Evolutionary conservation across 2,797 vertebrate genomes (phyloP), one percentile per base, ranked within the genome.

Genomic region (Parotocinclus haroldoi): DNA sequence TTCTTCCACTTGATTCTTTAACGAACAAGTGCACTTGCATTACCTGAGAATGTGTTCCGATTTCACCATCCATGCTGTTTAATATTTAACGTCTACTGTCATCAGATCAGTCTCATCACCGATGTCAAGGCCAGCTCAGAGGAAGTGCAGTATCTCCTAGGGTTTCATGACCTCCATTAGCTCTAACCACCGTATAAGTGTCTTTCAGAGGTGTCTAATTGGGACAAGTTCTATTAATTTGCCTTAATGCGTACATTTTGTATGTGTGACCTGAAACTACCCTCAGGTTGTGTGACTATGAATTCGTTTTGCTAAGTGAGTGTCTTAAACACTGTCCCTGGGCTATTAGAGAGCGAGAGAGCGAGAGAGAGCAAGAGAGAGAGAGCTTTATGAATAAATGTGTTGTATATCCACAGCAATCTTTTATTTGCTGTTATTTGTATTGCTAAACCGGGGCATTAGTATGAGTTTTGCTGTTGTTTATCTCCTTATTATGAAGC

Each of bases 61-160:
- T 85, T 87, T 73, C 84, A 81, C 81, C 55, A 80, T 83, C 84
- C 86, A 85, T 84, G 84, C 18, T 79, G 78, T 79, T 88, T 80
- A 88, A 90, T 90, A 84, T 86, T 90, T 90, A 87, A 90, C 86
- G 39, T 13, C 36, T 66, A 69, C 84, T 80, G 87, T 84, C 85
- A 88, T 78, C 60, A 76, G 86, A 89, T 84, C 73, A 75, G 83
- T 78, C 83, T 83, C 87, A 84, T 88, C 87, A 81, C 87, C 88
- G 85, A 84, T 78, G 63, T 73, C 85, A 81, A 85, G 84, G 82
- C 84, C 77, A 74, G 37, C 71, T 54, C 18, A 37, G 39, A 75
- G n/a, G 63, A 75, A 75, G 76, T 75, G 78, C 75, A 65, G 40
- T 48, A n/a, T 56, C 10, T 56, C 13, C 62, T 64, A 40, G 9